Conservation (phyloP, 2,797 vertebrate genomes). For the Acanthornis magna region DNA sequence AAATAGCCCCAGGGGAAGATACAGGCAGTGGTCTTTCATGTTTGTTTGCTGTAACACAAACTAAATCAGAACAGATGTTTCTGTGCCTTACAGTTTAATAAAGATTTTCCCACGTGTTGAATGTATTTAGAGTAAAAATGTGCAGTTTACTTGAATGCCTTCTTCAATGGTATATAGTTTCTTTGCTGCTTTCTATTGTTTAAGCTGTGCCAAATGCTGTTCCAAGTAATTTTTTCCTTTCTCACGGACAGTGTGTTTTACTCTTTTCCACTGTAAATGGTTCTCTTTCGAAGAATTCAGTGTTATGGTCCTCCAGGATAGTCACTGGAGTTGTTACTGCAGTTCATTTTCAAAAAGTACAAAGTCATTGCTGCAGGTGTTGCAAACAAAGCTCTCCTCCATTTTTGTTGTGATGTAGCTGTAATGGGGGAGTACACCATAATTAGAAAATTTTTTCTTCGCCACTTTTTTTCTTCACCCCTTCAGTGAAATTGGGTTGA, state of each 20-base stretch:
- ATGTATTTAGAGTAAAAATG: constrained; percentile 31
- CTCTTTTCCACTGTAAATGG: neutral
- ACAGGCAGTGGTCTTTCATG: constrained; percentile 18
- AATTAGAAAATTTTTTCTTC: neutral
- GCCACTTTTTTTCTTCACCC: rapidly evolving
- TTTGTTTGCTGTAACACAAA: neutral
- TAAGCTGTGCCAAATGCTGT: neutral
- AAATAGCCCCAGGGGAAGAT: neutral
- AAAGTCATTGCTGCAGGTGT: neutral
- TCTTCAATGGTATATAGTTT: neutral
- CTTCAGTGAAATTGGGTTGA: neutral
- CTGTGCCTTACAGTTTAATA: constrained; percentile 15
- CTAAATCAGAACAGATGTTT: constrained; percentile 54
- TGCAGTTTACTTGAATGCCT: neutral
- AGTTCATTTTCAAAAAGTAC: neutral
- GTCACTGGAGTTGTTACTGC: neutral
- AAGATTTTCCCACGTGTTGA: constrained; percentile 28
- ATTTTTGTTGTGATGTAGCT: neutral
- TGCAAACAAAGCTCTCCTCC: neutral
- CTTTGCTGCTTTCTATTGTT: neutral
- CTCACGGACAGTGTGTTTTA: neutral
- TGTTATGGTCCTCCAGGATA: neutral
- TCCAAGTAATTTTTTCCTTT: neutral
- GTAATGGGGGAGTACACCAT: neutral
- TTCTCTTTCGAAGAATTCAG: neutral